Conservation (phyloP, 2,888 invertebrate species). For the Melangyna quadrimaculata region DNA sequence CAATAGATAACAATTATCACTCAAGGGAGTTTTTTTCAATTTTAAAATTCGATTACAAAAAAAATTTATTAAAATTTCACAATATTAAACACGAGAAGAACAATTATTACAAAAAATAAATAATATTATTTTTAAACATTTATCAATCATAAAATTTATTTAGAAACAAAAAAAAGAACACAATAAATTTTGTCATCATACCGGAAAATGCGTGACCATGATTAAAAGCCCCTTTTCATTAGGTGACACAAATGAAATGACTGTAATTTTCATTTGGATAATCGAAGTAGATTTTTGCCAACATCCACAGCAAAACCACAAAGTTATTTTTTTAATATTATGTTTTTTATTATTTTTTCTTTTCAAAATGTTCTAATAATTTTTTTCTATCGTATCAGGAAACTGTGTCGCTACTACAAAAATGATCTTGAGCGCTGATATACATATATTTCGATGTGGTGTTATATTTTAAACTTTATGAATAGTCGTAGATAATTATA, state of each 20-base stretch:
- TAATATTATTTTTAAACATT: constrained; percentile 32
- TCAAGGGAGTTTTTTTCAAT: constrained; percentile 22
- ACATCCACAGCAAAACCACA: constrained; percentile 61
- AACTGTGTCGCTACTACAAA: constrained; percentile 30
- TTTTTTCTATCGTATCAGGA: constrained; percentile 13
- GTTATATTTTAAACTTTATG: constrained; percentile 27
- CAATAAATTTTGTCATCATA: constrained; percentile 72
- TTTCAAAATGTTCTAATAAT: background rate
- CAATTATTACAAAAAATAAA: constrained; percentile 31
- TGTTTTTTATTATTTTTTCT: background rate
- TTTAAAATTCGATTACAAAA: constrained; percentile 28
- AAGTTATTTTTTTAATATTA: background rate
- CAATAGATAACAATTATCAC: constrained; percentile 69
- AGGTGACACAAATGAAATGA: constrained; percentile 33
- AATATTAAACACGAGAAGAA: constrained; percentile 53
- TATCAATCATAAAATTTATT: constrained; percentile 56
- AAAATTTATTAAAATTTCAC: constrained; percentile 54
- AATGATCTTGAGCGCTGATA: constrained; percentile 45
- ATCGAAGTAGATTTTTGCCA: constrained; percentile 40
- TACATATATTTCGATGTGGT: constrained; percentile 44
- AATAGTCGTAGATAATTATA: constrained; percentile 19
- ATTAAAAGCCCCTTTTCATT: constrained; percentile 4
- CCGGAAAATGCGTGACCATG: constrained; percentile 71
- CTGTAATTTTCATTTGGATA: constrained; percentile 16
- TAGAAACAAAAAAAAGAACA: constrained; percentile 59